phyloP scores from a whole-genome alignment of 2,113 vertebrate genomes.

The Mesocricetus auratus region DNA sequence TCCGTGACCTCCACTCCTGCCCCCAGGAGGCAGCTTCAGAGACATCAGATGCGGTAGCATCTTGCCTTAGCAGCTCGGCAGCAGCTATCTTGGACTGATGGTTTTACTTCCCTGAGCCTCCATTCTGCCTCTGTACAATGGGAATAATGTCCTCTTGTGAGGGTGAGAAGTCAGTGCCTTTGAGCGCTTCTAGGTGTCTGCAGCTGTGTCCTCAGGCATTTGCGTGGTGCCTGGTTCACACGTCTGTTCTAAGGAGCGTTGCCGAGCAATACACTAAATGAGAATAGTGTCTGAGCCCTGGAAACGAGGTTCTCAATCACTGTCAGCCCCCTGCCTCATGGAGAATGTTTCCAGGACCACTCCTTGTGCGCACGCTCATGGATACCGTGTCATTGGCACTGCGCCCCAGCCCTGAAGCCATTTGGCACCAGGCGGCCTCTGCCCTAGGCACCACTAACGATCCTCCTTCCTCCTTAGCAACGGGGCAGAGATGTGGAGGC shows the following conservation, averaged over 20 bases:
- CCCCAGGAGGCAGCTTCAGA: background rate
- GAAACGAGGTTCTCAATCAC: background rate
- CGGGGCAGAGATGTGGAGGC: conserved; percentile 80
- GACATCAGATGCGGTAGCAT: background rate
- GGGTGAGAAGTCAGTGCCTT: background rate
- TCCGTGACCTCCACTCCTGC: background rate
- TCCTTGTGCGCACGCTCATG: background rate
- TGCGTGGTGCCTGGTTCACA: background rate
- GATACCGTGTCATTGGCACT: background rate
- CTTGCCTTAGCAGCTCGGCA: background rate
- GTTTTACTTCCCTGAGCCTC: background rate
- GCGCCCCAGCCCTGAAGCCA: background rate
- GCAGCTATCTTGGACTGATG: background rate
- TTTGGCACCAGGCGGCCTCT: background rate
- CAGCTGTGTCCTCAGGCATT: background rate
- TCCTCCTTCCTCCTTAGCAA: conserved; percentile 40
- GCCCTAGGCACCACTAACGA: background rate
- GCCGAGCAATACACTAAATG: background rate
- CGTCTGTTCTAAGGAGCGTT: background rate
- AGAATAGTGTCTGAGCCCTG: background rate
- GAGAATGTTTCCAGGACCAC: background rate
- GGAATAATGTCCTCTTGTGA: background rate
- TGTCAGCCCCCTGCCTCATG: background rate
- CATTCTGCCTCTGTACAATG: background rate
- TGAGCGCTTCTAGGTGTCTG: background rate